Evolutionary conservation across 2,797 vertebrate species (phyloP).

Genomic region (Rallus crepitans): DNA sequence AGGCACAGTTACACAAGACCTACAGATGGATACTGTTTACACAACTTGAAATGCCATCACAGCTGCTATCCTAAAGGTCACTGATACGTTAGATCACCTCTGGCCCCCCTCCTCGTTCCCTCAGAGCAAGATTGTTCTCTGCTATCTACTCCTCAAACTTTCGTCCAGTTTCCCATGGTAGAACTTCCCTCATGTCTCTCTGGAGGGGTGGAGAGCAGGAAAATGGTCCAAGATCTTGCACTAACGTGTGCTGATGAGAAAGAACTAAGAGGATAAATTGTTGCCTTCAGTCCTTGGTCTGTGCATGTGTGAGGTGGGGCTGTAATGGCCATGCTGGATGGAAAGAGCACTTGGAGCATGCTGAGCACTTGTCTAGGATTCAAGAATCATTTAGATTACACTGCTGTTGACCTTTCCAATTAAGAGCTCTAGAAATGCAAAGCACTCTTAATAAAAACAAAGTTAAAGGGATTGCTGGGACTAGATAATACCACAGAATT

Average conservation of each 20-base stretch:
- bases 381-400: conserved; percentile 6
- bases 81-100: conserved; percentile 47
- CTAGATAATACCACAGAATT: background rate
- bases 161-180: conserved; percentile 32
- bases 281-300: background rate
- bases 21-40: conserved; percentile 59
- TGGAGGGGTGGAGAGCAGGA: conserved; percentile 2
- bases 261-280: background rate
- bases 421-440: conserved; percentile 42
- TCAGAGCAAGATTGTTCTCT: conserved; percentile 25
- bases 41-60: conserved; percentile 48
- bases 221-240: conserved; percentile 17
- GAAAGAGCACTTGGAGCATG: background rate
- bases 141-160: conserved; percentile 22
- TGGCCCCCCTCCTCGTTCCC: background rate
- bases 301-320: background rate
- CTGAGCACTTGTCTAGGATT: background rate
- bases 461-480: conserved; percentile 25
- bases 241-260: background rate
- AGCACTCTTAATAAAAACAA: conserved; percentile 28
- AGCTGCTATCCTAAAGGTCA: conserved; percentile 62
- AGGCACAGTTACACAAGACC: conserved; percentile 56
- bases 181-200: conserved; percentile 29
- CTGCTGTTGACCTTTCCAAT: conserved; percentile 32
- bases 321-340: background rate